Evolutionary conservation across 2,113 vertebrate genomes (phyloP).

Genomic region (Orcinus orca): DNA sequence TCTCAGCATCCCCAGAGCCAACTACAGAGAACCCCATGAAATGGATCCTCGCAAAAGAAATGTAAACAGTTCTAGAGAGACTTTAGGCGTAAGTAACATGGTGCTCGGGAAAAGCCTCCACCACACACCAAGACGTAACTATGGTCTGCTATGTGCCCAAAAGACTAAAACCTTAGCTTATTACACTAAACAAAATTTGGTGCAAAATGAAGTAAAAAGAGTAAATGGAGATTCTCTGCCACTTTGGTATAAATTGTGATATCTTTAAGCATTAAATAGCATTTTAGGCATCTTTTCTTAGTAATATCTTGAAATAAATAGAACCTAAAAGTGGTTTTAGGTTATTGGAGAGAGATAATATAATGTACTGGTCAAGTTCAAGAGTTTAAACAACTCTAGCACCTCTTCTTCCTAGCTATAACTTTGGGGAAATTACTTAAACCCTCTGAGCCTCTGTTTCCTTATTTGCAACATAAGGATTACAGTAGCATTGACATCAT

Average conservation of each 20-base stretch:
- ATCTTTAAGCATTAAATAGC: background rate
- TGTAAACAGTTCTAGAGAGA: background rate
- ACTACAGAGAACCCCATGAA: background rate
- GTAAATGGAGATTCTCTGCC: background rate
- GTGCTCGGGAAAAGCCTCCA: background rate
- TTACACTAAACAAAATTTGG: background rate
- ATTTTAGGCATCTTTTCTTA: background rate
- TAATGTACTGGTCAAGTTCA: background rate
- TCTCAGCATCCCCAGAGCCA: background rate
- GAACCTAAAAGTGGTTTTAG: background rate
- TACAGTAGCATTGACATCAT: background rate
- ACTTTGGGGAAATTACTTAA: background rate
- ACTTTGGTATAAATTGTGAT: background rate
- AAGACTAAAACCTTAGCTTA: background rate
- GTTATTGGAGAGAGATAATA: background rate
- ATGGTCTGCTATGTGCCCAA: background rate
- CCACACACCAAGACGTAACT: background rate
- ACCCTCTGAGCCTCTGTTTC: background rate
- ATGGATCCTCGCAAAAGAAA: background rate
- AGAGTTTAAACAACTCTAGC: background rate
- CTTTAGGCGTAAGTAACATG: background rate
- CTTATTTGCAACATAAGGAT: background rate
- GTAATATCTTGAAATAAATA: background rate
- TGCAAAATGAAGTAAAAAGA: background rate
- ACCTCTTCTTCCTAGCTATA: background rate